These are phyloP conservation scores for Porphyrio hochstetteri DNA, from an alignment of 2,113 vertebrate species.

Conservation along the genomic window DNA sequence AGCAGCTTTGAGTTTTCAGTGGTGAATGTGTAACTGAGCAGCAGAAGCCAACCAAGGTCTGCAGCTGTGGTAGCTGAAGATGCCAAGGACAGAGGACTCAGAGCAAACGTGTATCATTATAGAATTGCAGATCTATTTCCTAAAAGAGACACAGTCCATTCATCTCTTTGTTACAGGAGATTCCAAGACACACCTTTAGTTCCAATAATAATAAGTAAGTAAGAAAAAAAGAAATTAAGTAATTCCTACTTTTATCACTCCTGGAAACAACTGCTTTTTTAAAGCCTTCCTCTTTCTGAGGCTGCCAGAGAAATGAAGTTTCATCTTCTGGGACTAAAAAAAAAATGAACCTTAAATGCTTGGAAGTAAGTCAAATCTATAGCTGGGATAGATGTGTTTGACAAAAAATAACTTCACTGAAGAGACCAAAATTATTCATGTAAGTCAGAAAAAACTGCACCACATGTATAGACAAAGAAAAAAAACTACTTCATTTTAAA, in stretches of 20 bases:
- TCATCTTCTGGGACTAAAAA: background rate
- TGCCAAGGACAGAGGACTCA: background rate
- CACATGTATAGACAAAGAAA: background rate
- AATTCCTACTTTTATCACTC: background rate
- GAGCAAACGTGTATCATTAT: fast-evolving
- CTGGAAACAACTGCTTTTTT: background rate
- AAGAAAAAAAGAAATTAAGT: background rate
- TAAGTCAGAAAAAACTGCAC: slow-evolving; percentile 2
- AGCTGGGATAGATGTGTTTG: background rate
- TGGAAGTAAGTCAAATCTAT: slow-evolving; percentile 20
- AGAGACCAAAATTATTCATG: slow-evolving; percentile 2
- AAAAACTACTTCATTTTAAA: background rate
- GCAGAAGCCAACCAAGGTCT: background rate
- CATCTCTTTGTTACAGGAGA: background rate
- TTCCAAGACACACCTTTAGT: background rate
- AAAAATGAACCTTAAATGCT: slow-evolving; percentile 16
- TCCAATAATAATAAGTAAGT: background rate
- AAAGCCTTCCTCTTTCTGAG: background rate
- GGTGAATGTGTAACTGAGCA: background rate
- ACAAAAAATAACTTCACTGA: slow-evolving; percentile 16
- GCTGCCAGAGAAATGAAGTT: background rate
- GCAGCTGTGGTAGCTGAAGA: background rate
- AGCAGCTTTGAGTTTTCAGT: background rate
- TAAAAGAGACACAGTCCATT: background rate
- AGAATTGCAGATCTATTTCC: background rate